phyloP scores from a whole-genome alignment of 2,113 vertebrate species.

The Psilopsiagon aurifrons region DNA sequence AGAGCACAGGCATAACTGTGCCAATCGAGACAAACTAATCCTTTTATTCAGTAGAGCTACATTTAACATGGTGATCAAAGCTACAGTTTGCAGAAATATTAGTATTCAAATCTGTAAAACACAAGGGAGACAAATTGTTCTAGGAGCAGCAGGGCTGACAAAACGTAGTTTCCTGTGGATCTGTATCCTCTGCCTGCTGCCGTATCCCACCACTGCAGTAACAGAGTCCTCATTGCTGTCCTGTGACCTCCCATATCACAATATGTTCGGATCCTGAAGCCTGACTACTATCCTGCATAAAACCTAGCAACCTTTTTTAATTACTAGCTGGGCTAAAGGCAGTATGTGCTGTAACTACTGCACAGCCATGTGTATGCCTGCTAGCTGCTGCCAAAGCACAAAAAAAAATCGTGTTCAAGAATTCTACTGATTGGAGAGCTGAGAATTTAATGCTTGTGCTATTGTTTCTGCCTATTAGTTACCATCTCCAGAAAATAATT shows the following conservation, averaged over 20 bases:
- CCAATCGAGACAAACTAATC: slow-evolving; percentile 18
- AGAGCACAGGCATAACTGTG: neutral
- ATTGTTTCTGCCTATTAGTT: neutral
- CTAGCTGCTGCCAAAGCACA: neutral
- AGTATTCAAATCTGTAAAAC: slow-evolving; percentile 35
- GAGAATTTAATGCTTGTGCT: neutral
- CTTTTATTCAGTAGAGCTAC: slow-evolving; percentile 30
- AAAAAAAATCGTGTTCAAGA: neutral
- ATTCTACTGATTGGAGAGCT: neutral
- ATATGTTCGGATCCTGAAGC: neutral
- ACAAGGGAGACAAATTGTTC: slow-evolving; percentile 35
- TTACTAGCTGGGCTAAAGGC: neutral
- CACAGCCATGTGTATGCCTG: neutral
- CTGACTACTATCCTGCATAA: too few species aligned
- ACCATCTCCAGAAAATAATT: neutral
- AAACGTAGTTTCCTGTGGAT: neutral
- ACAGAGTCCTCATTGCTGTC: neutral
- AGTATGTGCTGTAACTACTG: neutral
- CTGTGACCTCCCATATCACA: neutral
- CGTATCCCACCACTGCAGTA: neutral
- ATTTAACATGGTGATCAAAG: slow-evolving; percentile 53
- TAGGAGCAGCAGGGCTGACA: neutral
- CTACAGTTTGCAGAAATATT: slow-evolving; percentile 26
- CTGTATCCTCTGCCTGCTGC: neutral
- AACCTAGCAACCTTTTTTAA: neutral